These are phyloP conservation scores for Vanessa cardui DNA, from an alignment of 2,888 invertebrate genomes.

Conservation along the genomic window DNA sequence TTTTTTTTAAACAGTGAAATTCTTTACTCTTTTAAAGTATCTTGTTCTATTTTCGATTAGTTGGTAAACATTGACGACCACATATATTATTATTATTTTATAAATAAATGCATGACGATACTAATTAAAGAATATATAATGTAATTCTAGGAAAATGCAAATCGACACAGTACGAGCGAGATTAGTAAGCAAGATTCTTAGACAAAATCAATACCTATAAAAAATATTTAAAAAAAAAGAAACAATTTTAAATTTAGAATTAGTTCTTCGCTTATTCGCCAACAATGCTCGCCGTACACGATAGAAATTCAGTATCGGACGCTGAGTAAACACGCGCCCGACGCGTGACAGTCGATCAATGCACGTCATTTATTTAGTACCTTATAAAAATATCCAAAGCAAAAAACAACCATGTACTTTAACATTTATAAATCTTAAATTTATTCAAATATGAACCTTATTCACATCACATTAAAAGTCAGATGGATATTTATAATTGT, in stretches of 20 bases:
- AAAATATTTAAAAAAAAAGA: too few relatives aligned
- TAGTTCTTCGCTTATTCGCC: constrained; percentile 7
- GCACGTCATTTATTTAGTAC: constrained; percentile 76
- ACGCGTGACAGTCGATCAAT: constrained; percentile 72
- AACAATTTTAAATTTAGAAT: constrained; percentile 5
- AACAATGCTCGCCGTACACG: constrained; percentile 22
- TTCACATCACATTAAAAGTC: constrained; percentile 19
- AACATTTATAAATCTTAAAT: constrained; percentile 40
- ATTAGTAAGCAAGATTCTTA: too few relatives aligned
- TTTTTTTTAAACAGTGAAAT: constrained; percentile 51
- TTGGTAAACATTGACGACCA: too few relatives aligned
- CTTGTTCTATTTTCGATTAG: constrained; percentile 29
- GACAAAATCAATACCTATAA: too few relatives aligned
- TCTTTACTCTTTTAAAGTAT: constrained; percentile 40
- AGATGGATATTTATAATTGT: constrained; percentile 29
- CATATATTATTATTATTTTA: too few relatives aligned
- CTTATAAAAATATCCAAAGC: constrained; percentile 71
- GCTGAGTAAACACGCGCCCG: constrained; percentile 68
- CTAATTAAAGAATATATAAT: too few relatives aligned
- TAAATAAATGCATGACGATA: too few relatives aligned
- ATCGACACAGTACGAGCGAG: too few relatives aligned
- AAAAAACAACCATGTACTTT: constrained; percentile 45
- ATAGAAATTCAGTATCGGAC: constrained; percentile 42
- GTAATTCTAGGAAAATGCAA: too few relatives aligned
- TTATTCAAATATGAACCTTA: constrained; percentile 48